Evolutionary conservation across 2,797 vertebrate species (phyloP), one percentile per base, ranked within the genome.

Genomic region (Pseudotriccus pelzelni): DNA sequence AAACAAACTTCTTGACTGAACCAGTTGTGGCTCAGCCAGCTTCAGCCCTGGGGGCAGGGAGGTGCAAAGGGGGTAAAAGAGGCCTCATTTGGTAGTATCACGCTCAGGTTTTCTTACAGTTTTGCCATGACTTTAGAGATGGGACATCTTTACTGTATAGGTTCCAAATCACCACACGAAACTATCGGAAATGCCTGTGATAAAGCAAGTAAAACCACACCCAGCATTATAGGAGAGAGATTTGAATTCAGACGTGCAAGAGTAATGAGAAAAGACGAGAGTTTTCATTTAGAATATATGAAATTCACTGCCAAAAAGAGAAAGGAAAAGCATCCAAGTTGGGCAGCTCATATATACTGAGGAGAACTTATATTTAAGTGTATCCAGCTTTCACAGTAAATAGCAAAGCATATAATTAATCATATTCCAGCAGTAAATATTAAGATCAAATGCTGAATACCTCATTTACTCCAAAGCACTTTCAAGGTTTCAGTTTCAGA

Each of bases 141-240:
- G 3, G 17, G 50, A 72, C 58, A 14, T 52, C 43, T 86, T 84
- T 73, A 44, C 37, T 43, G 43, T 58, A 81, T 68, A 64, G n/a
- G 32, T 82, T 86, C 49, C 41, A 94, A 88, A 64, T 69, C 59
- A 84, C 24, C 41, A 63, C 41, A 84, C 20, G 43, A 37, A 73
- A 58, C 52, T 84, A 70, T 36, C 47, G 41, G 36, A 86, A 95
- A 70, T 60, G 44, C 27, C 47, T 82, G 14, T 53, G 68, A 91
- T 76, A 93, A 89, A 86, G 69, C 41, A 89, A 89, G 34, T 43
- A 79, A 90, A 95, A 62, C 73, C 53, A 78, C 73, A 88, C 59
- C 32, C 41, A 43, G 19, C 32, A 53, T 43, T 78, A 19, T 2
- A 81, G 67, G 39, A 90, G 22, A 77, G 30, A 81, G 10, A 62